Evolutionary conservation across 1,140 invertebrate genomes (phyloP).

Genomic region (Drosophila equinoxialis): DNA sequence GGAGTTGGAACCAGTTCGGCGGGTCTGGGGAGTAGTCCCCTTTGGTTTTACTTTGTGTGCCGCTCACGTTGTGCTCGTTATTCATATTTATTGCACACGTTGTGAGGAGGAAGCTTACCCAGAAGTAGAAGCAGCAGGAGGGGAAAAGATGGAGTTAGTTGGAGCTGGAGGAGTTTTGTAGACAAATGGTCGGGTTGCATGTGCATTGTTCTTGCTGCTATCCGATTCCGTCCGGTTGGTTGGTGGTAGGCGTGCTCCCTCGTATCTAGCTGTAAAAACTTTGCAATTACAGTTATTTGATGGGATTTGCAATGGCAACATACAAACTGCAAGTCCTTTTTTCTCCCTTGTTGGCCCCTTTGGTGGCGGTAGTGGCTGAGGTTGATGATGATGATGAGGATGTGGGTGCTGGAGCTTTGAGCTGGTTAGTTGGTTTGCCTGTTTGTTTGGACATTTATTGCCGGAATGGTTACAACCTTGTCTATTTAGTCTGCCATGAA

Average conservation of each 20-base stretch:
- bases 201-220: slow-evolving; percentile 64
- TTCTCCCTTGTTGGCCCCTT: background rate
- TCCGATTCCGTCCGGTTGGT: slow-evolving; percentile 21
- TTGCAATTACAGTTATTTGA: slow-evolving; percentile 81
- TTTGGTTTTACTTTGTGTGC: slow-evolving; percentile 69
- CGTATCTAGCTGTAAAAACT: slow-evolving; percentile 75
- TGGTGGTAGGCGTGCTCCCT: slow-evolving; percentile 52
- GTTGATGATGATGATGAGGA: background rate
- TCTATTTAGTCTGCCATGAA: slow-evolving; percentile 50
- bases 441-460: slow-evolving; percentile 73
- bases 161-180: slow-evolving; percentile 9
- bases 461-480: slow-evolving; percentile 65
- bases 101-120: slow-evolving; percentile 41
- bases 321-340: slow-evolving; percentile 4
- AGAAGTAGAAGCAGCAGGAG: slow-evolving; percentile 19
- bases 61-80: slow-evolving; percentile 80
- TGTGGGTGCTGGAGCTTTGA: slow-evolving; percentile 31
- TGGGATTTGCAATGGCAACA: slow-evolving; percentile 67
- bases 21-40: slow-evolving; percentile 1
- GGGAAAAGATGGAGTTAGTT: background rate
- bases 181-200: slow-evolving; percentile 69
- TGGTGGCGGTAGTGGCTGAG: background rate
- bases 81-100: slow-evolving; percentile 81
- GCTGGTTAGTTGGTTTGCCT: slow-evolving; percentile 20
- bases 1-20: slow-evolving; percentile 22